These are phyloP conservation scores for Pasiphila rectangulata DNA, from an alignment of 2,888 invertebrate genomes.

Conservation along the genomic window DNA sequence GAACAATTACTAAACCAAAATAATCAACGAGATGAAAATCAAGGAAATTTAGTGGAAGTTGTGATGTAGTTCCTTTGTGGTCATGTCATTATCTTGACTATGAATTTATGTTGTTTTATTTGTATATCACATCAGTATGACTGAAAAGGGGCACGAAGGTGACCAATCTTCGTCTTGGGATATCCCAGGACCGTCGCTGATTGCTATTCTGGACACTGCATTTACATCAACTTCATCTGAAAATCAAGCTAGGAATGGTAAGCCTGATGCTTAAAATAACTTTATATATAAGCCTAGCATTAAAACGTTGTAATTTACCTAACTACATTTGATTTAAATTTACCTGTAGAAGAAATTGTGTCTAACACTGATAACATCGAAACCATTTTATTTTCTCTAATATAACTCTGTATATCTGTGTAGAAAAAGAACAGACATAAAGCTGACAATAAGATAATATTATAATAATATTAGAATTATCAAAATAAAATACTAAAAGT, in stretches of 20 bases:
- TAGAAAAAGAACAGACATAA: no score
- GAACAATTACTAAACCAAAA: neutral
- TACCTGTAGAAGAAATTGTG: no score
- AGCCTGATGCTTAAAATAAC: conserved; percentile 9
- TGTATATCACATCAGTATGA: conserved; percentile 46
- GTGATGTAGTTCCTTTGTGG: conserved; percentile 29
- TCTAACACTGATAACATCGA: no score
- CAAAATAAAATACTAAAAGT: neutral
- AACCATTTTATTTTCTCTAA: no score
- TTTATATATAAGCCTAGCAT: neutral
- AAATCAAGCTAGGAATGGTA: conserved; percentile 65
- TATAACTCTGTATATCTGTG: no score
- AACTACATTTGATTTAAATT: no score
- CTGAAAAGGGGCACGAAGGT: conserved; percentile 64
- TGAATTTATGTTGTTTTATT: conserved; percentile 16
- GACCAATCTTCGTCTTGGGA: conserved; percentile 69
- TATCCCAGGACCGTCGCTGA: conserved; percentile 76
- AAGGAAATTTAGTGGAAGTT: conserved; percentile 6
- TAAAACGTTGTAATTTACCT: no score
- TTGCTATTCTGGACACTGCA: conserved; percentile 83
- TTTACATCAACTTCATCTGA: conserved; percentile 80
- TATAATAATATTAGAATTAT: no score
- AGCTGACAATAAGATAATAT: no score
- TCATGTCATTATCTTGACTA: conserved; percentile 22
- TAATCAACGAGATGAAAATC: neutral